Conservation (phyloP, 1,140 invertebrate genomes). For the Tetramorium alpestre region DNA sequence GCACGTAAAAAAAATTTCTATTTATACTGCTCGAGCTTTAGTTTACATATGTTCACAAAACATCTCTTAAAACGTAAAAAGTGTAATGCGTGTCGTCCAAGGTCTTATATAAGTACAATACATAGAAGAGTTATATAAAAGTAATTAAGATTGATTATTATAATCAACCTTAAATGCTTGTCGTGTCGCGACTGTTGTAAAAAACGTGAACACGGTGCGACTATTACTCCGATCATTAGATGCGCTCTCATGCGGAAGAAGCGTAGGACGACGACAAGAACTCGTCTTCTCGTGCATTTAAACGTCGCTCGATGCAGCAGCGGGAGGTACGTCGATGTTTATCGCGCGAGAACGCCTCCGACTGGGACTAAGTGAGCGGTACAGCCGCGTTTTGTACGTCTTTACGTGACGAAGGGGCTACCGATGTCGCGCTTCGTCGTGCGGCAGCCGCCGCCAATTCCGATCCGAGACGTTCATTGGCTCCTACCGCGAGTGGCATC, state of each 20-base stretch:
- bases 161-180: constrained; percentile 49
- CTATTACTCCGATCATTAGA: constrained; percentile 60
- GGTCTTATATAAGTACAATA: neutral
- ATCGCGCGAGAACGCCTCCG: constrained; percentile 53
- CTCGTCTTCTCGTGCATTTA: constrained; percentile 56
- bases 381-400: constrained; percentile 59
- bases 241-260: constrained; percentile 56
- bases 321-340: constrained; percentile 55
- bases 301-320: constrained; percentile 56
- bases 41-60: neutral
- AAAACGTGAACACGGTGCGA: constrained; percentile 51
- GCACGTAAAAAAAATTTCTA: neutral
- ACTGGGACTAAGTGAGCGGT: constrained; percentile 58
- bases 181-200: constrained; percentile 29
- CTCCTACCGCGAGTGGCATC: constrained; percentile 48
- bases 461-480: constrained; percentile 56
- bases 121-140: constrained; percentile 1
- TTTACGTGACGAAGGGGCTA: constrained; percentile 65
- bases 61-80: neutral
- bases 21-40: neutral
- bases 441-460: constrained; percentile 70
- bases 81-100: neutral
- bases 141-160: constrained; percentile 52
- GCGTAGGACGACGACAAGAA: constrained; percentile 61
- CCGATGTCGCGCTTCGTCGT: constrained; percentile 33